These are phyloP conservation scores for Gambusia holbrooki DNA, from an alignment of 2,113 vertebrate genomes.

Conservation along the genomic window DNA sequence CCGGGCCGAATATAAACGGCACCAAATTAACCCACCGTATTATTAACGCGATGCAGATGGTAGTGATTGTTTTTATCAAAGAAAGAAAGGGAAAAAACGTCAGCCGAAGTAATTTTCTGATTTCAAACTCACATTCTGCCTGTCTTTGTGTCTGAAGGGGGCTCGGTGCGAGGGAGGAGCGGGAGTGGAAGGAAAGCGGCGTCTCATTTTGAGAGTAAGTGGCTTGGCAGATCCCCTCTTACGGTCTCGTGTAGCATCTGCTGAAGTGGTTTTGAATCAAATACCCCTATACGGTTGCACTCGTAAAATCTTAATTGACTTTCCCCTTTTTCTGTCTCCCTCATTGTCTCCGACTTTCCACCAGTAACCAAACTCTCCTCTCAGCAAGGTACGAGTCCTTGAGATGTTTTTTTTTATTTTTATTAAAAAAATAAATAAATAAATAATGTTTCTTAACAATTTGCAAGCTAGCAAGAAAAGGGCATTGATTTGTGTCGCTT, in stretches of 20 bases:
- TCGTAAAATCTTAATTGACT: constrained; percentile 75
- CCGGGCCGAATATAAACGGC: constrained; percentile 59
- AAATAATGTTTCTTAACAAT: background rate
- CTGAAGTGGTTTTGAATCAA: constrained; percentile 70
- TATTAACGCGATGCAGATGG: constrained; percentile 65
- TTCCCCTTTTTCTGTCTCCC: constrained; percentile 57
- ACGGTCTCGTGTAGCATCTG: constrained; percentile 72
- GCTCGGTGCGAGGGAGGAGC: constrained; percentile 63
- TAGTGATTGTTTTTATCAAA: constrained; percentile 66
- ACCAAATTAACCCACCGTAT: constrained; percentile 65
- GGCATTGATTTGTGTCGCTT: constrained; percentile 28
- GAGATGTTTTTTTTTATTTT: constrained; percentile 34
- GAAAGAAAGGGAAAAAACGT: constrained; percentile 5
- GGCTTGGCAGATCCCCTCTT: constrained; percentile 66
- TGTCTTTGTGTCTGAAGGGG: constrained; percentile 67
- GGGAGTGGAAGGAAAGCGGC: constrained; percentile 80
- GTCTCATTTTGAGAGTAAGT: constrained; percentile 86
- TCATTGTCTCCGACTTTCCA: constrained; percentile 49
- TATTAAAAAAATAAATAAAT: background rate
- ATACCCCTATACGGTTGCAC: constrained; percentile 60
- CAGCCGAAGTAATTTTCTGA: constrained; percentile 54
- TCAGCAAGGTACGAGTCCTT: constrained; percentile 77
- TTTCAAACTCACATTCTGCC: constrained; percentile 46
- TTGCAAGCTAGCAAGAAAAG: constrained; percentile 13
- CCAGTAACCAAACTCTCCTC: constrained; percentile 79